Base-by-base conservation (phyloP, 2,888 invertebrate genomes). In the Disparrhopalites patrizii region DNA sequence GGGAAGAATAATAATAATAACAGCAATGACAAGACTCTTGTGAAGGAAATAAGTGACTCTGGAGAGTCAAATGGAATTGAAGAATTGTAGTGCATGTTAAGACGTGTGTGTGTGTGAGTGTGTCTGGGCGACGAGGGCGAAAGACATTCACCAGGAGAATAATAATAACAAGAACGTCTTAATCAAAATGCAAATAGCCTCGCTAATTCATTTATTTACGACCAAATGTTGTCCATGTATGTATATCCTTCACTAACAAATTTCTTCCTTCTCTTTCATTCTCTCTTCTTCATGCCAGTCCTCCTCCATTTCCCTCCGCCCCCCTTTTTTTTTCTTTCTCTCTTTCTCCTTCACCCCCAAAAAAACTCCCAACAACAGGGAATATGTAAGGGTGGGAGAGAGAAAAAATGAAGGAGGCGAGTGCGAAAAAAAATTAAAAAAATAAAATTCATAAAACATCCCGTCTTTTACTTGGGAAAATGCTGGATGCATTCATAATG, bases 171-270 rank as follows among this genome's bases (percentile, higher is more conserved):
- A 61, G 38, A 25, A 52, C 27, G 52, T 61, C 51, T 50, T 61
- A 50, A 61, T 61, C 33, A 61, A 61, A 61, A 61, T 61, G 61
- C 61, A 61, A 61, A 61, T 61, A 51, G 36, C 61, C 25, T 25
- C 36, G 36, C 51, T 51, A 50, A 61, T 61, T 58, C 40, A 58
- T 58, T 61, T 61, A 61, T 61, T 61, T 51, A 61, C 61, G 36
- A 61, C 27, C 52, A 57, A 51, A 61, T 51, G 31, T 61, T 52
- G 31, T 50, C 52, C 52, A 23, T 7, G 2, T 23, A 10, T 36
- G 36, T 47, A 23, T 47, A 7, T 23, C 47, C 47, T 25, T 20
- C 23, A 3, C 47, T 47, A 2, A 8, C 47, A n/a, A n/a, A n/a
- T n/a, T 40, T 38, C 23, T 55, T 52, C 27, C 51, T 51, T 51